Evolutionary conservation across 2,888 invertebrate species (phyloP), one percentile per base, ranked within the genome.

Genomic region (Drosophila pseudotalamancana): DNA sequence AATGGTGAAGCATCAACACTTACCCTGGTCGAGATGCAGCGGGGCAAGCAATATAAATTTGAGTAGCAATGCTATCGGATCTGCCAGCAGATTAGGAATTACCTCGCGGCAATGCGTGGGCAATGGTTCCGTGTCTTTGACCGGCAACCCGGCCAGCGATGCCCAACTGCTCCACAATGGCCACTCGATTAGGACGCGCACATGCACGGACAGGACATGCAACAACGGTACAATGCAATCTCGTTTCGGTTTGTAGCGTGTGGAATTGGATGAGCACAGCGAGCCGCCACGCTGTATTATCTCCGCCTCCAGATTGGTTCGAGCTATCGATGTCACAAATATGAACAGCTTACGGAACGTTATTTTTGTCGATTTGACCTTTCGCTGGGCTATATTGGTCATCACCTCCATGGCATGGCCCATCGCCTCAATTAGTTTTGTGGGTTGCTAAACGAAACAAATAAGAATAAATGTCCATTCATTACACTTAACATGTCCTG

Each of bases 331-430:
- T 63, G 96, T 96, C 64, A 97, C 96, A 92, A 98, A 98, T 51
- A 97, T 94, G 90, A 97, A 96, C 70, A 98, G 93, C 88, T 94
- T 94, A 85, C 96, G 95, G 61, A 94, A 94, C 78, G 94, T 94
- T 76, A 94, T 93, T 3, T 94, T 93, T 51, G 94, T 93, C 49
- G 93, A 93, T 92, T 95, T 95, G 81, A 95, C 95, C 88, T 96
- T 96, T 66, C 95, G 93, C 89, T 96, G 95, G 4, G 98, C 97
- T 73, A 95, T 95, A 87, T 95, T 95, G 5, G 97, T 97, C 95
- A 98, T 96, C 91, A 97, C 97, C 89, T 97, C 97, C 97, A 98
- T 98, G 21, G 97, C 95, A 88, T 96, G 96, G 37, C 96, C 96
- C 94, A 98, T 96, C 48, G 97, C 97, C 89, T 97, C 96, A 1